Evolutionary conservation across 2,113 vertebrate species (phyloP).

Genomic region (Chionomys nivalis): DNA sequence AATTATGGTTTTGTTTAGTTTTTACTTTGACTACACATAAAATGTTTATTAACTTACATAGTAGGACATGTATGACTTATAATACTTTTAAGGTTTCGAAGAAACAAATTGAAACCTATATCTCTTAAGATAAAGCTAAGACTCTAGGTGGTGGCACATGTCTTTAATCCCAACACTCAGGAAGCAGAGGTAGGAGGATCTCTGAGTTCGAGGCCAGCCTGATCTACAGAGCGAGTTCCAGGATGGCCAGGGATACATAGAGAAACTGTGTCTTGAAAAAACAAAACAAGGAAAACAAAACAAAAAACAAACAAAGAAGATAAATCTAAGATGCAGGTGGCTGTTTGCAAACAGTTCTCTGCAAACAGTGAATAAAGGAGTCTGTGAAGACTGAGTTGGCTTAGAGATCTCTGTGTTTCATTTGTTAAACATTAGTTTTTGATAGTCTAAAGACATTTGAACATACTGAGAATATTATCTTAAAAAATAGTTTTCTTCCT

Average conservation of each 20-base stretch:
- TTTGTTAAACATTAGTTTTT: slow-evolving; percentile 12
- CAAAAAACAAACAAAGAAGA: too few relatives aligned
- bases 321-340: not conserved
- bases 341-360: not conserved
- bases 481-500: slow-evolving; percentile 23
- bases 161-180: too few relatives aligned
- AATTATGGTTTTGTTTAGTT: not conserved
- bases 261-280: too few relatives aligned
- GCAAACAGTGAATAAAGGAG: not conserved
- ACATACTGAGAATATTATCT: not conserved
- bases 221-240: too few relatives aligned
- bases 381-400: slow-evolving; percentile 5
- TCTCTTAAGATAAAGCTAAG: not conserved
- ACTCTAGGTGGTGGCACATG: too few relatives aligned
- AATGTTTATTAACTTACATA: slow-evolving; percentile 23
- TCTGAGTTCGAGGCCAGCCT: too few relatives aligned
- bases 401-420: slow-evolving; percentile 3
- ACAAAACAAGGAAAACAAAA: too few relatives aligned
- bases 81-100: slow-evolving; percentile 17
- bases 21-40: not conserved
- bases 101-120: not conserved
- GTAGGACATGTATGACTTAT: not conserved
- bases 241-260: too few relatives aligned
- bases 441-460: slow-evolving; percentile 13
- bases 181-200: too few relatives aligned